phyloP scores from a whole-genome alignment of 2,113 vertebrate genomes.

The Chlorocebus sabaeus region DNA sequence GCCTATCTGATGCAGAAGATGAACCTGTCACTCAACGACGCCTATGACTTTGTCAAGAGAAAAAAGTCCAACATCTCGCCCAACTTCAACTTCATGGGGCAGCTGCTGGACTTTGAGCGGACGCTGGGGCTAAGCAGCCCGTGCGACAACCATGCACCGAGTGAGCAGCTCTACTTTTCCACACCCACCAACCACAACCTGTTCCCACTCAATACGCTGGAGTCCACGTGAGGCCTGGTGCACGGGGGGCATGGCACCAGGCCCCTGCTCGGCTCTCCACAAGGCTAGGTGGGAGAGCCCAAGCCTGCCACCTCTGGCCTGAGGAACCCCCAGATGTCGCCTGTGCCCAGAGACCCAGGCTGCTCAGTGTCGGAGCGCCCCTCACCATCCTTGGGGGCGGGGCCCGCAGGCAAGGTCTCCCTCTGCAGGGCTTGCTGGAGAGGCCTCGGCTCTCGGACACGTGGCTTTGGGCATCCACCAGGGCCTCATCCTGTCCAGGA shows the following conservation, averaged over 20 bases:
- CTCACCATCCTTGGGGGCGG: background rate
- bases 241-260: constrained; percentile 15
- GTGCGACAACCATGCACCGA: constrained; percentile 92
- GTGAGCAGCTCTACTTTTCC: constrained; percentile 97
- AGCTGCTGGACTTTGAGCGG: constrained; percentile 98
- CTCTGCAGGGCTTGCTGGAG: constrained; percentile 49
- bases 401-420: background rate
- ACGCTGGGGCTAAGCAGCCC: constrained; percentile 98
- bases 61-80: constrained; percentile 99
- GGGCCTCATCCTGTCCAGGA: background rate
- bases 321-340: background rate
- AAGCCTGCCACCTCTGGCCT: background rate
- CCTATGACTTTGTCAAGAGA: constrained; percentile 98
- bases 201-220: constrained; percentile 96
- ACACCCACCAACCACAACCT: constrained; percentile 98
- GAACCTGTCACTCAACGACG: constrained; percentile 98
- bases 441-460: background rate
- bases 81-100: constrained; percentile 99
- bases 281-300: background rate
- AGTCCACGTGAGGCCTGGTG: constrained; percentile 93
- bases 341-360: background rate
- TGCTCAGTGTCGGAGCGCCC: background rate
- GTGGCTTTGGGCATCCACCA: background rate
- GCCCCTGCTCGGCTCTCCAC: background rate
- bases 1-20: constrained; percentile 99